Evolutionary conservation across 1,140 invertebrate genomes (phyloP).

Genomic region (Vollenhovia emeryi): DNA sequence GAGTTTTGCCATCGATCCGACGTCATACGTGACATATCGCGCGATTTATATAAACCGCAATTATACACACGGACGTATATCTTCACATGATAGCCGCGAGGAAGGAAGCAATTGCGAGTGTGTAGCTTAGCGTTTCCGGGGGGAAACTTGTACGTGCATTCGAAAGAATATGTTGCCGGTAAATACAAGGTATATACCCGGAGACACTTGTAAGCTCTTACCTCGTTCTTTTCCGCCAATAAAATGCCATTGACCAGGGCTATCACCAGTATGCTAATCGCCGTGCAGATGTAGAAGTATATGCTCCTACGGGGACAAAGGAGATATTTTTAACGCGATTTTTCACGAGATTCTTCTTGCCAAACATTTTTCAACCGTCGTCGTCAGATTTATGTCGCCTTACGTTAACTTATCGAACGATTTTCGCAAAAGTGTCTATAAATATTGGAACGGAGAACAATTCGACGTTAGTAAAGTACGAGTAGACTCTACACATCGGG

Average conservation of each 20-base stretch:
- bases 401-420: background rate
- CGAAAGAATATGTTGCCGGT: background rate
- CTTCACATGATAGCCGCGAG: background rate
- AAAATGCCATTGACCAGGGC: slow-evolving; percentile 79
- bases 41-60: slow-evolving; percentile 21
- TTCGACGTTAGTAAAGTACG: background rate
- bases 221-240: slow-evolving; percentile 82
- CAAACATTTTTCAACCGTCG: background rate
- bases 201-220: slow-evolving; percentile 56
- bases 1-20: slow-evolving; percentile 68
- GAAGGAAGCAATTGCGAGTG: background rate
- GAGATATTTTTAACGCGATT: background rate
- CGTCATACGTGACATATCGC: slow-evolving; percentile 8
- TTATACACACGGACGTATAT: background rate
- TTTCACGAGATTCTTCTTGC: background rate
- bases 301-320: slow-evolving; percentile 72
- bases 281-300: slow-evolving; percentile 79
- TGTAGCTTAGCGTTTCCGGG: background rate
- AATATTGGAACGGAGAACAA: slow-evolving; percentile 1
- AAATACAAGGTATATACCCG: too few species aligned
- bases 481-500: background rate
- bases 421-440: background rate
- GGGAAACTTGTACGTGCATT: background rate
- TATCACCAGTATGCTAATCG: slow-evolving; percentile 77
- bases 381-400: background rate